Evolutionary conservation across 2,113 vertebrate species (phyloP).

Genomic region (Myrmecobius fasciatus): DNA sequence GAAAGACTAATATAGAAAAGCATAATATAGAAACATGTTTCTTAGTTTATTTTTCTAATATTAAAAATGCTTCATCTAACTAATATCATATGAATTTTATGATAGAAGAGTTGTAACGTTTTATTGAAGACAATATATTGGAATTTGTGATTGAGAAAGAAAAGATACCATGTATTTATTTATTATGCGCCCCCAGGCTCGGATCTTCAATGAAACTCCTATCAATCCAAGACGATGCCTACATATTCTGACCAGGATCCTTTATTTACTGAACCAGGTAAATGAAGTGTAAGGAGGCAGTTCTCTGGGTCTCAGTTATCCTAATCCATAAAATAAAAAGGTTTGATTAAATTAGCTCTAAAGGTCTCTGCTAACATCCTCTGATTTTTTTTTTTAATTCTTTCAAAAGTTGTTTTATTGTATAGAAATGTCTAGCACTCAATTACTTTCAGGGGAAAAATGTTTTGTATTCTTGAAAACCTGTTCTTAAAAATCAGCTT

Average conservation of each 20-base stretch:
- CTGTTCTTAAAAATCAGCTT: constrained; percentile 7
- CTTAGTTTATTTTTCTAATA: not conserved
- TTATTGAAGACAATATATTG: not conserved
- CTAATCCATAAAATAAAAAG: not conserved
- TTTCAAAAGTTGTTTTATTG: constrained; percentile 11
- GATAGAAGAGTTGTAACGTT: constrained; percentile 16
- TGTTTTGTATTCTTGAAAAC: not conserved
- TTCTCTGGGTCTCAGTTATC: not conserved
- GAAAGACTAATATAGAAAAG: constrained; percentile 25
- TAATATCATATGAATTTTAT: not conserved
- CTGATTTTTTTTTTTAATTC: not conserved
- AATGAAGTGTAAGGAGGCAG: not conserved
- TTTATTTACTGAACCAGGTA: constrained; percentile 98
- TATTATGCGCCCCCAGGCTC: constrained; percentile 85
- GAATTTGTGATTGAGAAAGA: not conserved
- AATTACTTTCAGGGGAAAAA: constrained; percentile 37
- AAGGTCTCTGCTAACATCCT: not conserved
- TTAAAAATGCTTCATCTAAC: not conserved
- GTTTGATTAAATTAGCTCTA: not conserved
- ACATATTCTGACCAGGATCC: constrained; percentile 98
- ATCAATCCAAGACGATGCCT: constrained; percentile 98
- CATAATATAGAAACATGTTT: constrained; percentile 11
- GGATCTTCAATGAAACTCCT: constrained; percentile 97
- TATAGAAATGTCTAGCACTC: not conserved
- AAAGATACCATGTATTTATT: fast-evolving